Evolutionary conservation across 2,113 vertebrate genomes (phyloP).

Genomic region (Corythornis vintsioides): DNA sequence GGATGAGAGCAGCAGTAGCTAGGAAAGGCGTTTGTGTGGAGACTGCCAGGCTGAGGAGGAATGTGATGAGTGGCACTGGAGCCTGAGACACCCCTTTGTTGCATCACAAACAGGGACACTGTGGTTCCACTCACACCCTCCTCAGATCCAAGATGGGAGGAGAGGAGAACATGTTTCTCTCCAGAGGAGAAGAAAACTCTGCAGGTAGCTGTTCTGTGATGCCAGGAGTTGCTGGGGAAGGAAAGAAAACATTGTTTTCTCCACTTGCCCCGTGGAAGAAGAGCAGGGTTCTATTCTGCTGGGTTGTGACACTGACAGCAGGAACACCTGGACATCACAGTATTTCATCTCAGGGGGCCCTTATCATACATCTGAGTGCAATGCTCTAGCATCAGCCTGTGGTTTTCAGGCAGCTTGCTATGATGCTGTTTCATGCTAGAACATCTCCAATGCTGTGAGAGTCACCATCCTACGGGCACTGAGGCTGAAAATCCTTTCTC

Average conservation of each 20-base stretch:
- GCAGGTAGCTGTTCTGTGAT: background rate
- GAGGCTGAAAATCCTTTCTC: background rate
- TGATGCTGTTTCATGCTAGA: background rate
- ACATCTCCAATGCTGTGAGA: background rate
- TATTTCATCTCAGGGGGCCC: background rate
- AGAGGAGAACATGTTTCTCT: background rate
- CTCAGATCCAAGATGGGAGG: background rate
- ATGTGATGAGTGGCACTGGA: background rate
- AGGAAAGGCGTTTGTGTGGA: background rate
- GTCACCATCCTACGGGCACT: background rate
- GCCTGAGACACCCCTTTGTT: background rate
- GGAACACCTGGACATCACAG: background rate
- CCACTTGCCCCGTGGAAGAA: background rate
- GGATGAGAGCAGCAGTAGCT: background rate
- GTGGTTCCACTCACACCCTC: background rate
- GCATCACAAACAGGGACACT: background rate
- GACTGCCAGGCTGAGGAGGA: rapidly evolving
- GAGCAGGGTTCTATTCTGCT: background rate
- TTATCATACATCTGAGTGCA: background rate
- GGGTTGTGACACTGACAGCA: background rate
- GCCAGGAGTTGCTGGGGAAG: background rate
- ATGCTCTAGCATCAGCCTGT: background rate
- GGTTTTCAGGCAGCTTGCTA: background rate
- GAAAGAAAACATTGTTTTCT: background rate
- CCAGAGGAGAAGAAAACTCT: background rate